A percentile compares a stretch with the other conserved stretches of the same genome.
Conservation (phyloP, 2,797 vertebrate genomes). For the Gymnoscopelus braueri region DNA sequence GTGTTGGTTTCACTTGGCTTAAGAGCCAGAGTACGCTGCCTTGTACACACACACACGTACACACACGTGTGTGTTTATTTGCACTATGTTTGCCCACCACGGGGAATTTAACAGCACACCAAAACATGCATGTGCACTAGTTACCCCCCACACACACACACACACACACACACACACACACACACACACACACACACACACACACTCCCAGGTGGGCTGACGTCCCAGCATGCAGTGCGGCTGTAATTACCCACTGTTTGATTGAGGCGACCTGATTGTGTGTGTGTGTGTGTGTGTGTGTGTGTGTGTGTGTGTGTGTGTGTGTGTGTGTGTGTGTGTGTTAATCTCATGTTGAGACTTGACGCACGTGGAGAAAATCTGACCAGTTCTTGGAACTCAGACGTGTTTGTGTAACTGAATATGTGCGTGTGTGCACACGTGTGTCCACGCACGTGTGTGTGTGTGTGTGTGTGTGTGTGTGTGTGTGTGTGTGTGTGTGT, state of each 20-base stretch:
- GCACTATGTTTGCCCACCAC: too few species aligned
- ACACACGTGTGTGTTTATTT: too few species aligned
- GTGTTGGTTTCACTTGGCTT: too few species aligned
- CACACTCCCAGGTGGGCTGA: slow-evolving; percentile 6
- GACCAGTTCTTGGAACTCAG: not conserved
- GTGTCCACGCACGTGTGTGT: not conserved
- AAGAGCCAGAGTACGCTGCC: too few species aligned
- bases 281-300: not conserved
- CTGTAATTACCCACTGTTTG: not conserved
- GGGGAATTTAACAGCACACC: too few species aligned
- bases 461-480: not conserved
- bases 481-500: not conserved
- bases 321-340: not conserved
- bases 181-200: not conserved
- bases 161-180: slow-evolving; percentile 4
- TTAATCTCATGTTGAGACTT: not conserved
- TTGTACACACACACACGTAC: too few species aligned
- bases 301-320: too few species aligned
- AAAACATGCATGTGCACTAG: too few species aligned
- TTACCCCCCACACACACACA: not conserved
- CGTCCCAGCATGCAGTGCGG: slow-evolving; percentile 26
- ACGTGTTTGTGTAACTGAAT: too few species aligned
- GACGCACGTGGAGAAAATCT: not conserved
- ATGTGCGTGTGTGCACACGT: too few species aligned
- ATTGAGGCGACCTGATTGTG: too few species aligned